phyloP scores from a whole-genome alignment of 1,140 invertebrate genomes.

The Stegodyphus mimosarum region DNA sequence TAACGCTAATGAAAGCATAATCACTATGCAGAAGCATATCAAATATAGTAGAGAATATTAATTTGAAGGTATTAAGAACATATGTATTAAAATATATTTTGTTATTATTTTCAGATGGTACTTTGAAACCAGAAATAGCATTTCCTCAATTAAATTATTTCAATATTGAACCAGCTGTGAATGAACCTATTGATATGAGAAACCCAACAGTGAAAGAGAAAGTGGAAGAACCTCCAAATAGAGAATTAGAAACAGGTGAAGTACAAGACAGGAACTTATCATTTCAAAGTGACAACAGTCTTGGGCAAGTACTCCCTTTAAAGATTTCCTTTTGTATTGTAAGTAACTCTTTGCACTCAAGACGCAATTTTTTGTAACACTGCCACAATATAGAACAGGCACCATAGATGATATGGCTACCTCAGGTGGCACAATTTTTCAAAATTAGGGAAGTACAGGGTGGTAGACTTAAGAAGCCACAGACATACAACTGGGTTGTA shows the following conservation, averaged over 20 bases:
- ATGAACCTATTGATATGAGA: conserved; percentile 55
- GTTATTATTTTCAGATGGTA: conserved; percentile 31
- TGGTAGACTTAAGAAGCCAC: too few relatives aligned
- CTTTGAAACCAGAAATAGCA: conserved; percentile 48
- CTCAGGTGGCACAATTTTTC: too few relatives aligned
- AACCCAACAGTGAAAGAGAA: conserved; percentile 40
- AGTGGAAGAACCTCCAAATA: neutral
- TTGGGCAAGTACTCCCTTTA: conserved; percentile 13
- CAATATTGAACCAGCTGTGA: conserved; percentile 31
- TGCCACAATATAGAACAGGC: too few relatives aligned
- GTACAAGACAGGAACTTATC: neutral
- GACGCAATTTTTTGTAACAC: neutral
- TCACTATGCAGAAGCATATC: too few relatives aligned
- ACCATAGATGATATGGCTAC: too few relatives aligned
- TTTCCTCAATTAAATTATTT: conserved; percentile 49
- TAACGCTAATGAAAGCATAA: too few relatives aligned
- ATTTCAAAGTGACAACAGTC: conserved; percentile 20
- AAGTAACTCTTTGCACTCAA: neutral
- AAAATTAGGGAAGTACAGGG: too few relatives aligned
- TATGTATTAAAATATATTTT: too few relatives aligned
- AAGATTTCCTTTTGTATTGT: neutral
- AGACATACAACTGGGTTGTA: too few relatives aligned
- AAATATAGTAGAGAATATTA: too few relatives aligned
- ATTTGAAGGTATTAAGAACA: too few relatives aligned
- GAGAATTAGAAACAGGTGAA: conserved; percentile 21